A percentile compares a stretch with the other conserved stretches of the same genome.
These are phyloP conservation scores for Peromyscus californicus DNA, from an alignment of 2,113 vertebrate genomes.

Conservation along the genomic window DNA sequence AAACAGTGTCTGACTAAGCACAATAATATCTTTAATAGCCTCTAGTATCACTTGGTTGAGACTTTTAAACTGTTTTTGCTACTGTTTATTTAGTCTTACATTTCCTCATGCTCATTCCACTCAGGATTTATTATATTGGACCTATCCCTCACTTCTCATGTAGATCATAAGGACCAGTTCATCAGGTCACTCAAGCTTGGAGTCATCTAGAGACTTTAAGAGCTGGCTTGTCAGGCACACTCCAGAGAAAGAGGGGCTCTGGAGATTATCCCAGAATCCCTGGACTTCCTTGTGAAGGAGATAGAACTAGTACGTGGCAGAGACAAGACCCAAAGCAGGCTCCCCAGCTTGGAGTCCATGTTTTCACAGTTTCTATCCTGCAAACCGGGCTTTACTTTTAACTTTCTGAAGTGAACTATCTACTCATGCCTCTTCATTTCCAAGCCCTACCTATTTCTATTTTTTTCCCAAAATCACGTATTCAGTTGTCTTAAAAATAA, in stretches of 20 bases:
- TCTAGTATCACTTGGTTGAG: neutral
- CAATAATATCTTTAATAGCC: neutral
- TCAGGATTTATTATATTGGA: accelerated
- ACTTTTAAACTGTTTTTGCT: neutral
- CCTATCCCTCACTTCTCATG: too few species aligned
- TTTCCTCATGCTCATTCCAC: accelerated
- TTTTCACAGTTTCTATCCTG: neutral
- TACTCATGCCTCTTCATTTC: neutral
- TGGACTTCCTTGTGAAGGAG: neutral
- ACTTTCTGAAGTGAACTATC: neutral
- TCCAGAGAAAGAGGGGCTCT: neutral
- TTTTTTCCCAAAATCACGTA: neutral
- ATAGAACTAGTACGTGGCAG: neutral
- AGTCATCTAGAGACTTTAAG: neutral
- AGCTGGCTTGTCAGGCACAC: neutral
- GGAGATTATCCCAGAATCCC: neutral
- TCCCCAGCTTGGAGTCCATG: neutral
- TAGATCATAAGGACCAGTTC: too few species aligned
- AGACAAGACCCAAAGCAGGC: neutral
- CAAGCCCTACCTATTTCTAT: neutral
- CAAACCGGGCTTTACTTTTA: neutral
- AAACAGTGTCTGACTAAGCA: neutral
- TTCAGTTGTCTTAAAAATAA: neutral
- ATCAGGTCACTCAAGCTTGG: neutral
- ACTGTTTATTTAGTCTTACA: neutral